These are phyloP conservation scores for Oncorhynchus kisutch DNA, from an alignment of 2,113 vertebrate genomes.

Conservation along the genomic window DNA sequence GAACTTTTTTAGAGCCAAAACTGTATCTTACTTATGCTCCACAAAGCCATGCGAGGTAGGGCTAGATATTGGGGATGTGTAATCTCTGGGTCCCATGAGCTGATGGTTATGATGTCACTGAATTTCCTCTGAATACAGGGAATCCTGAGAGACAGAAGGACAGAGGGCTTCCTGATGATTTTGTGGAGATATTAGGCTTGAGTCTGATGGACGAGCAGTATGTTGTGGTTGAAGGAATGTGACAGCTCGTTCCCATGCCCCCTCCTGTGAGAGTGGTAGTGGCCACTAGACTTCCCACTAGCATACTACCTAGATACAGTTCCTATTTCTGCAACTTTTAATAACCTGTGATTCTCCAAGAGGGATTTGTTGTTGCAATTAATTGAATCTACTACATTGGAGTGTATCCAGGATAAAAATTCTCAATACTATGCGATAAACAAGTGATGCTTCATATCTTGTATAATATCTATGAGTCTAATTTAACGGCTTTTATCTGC, in stretches of 20 bases:
- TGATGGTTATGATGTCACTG: constrained; percentile 24
- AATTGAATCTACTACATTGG: constrained; percentile 22
- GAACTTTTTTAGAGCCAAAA: no score
- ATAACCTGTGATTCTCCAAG: not conserved
- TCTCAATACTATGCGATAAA: not conserved
- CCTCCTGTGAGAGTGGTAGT: no score
- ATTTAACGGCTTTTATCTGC: not conserved
- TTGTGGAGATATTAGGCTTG: not conserved
- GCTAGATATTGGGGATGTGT: constrained; percentile 12
- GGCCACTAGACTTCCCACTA: no score
- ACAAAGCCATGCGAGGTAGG: constrained; percentile 22
- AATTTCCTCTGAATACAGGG: constrained; percentile 26
- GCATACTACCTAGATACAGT: constrained; percentile 3
- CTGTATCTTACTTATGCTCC: not conserved
- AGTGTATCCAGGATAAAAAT: not conserved
- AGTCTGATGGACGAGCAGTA: not conserved
- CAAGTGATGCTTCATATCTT: not conserved
- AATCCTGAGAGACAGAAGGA: constrained; percentile 8
- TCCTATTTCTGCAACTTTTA: constrained; percentile 18
- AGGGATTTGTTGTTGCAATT: constrained; percentile 19
- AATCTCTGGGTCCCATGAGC: constrained; percentile 35
- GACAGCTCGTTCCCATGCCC: not conserved
- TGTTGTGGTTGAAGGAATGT: not conserved
- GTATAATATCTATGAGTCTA: not conserved
- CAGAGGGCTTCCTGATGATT: constrained; percentile 18